These are phyloP conservation scores for Peromyscus nudipes DNA, from an alignment of 2,797 vertebrate species.

Conservation along the genomic window DNA sequence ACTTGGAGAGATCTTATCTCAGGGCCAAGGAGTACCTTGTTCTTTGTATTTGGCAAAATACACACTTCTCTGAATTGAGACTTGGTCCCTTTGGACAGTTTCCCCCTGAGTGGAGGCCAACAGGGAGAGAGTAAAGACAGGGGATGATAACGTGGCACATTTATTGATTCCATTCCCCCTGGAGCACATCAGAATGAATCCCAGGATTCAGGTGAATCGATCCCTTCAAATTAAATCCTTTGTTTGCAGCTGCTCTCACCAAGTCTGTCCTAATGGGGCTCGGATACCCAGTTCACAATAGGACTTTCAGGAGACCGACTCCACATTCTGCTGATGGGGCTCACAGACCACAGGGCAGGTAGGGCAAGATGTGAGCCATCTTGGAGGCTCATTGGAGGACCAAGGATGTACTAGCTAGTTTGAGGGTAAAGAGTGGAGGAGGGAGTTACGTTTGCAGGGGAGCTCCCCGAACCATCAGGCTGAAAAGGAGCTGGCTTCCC, in stretches of 20 bases:
- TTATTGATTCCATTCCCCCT: constrained; percentile 70
- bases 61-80: constrained; percentile 69
- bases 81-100: constrained; percentile 65
- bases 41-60: constrained; percentile 40
- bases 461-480: neutral
- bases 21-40: constrained; percentile 26
- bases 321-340: neutral
- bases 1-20: neutral
- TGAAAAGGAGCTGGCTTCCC: constrained; percentile 14
- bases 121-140: constrained; percentile 14
- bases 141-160: neutral
- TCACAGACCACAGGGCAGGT: neutral
- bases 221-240: constrained; percentile 81
- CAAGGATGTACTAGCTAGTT: neutral
- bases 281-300: constrained; percentile 64
- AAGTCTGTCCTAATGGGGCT: constrained; percentile 45
- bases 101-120: constrained; percentile 4
- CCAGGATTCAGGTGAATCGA: constrained; percentile 73
- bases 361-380: neutral
- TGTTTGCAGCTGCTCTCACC: constrained; percentile 43
- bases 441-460: neutral
- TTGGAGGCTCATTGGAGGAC: neutral
- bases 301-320: constrained; percentile 9
- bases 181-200: constrained; percentile 70
- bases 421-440: neutral